Conservation (phyloP, 2,888 invertebrate species). For the Penaeus monodon region DNA sequence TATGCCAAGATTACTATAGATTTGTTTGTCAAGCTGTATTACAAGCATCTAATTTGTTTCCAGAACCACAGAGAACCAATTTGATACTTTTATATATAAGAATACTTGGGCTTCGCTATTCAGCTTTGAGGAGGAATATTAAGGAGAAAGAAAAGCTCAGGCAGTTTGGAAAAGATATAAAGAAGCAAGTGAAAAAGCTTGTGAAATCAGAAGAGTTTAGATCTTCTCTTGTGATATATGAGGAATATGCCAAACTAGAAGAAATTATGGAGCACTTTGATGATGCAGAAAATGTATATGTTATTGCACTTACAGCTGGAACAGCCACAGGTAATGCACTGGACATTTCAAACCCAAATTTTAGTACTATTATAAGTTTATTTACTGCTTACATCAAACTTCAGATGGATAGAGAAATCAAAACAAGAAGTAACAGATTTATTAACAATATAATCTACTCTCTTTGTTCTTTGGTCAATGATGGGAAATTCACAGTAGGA, state of each 20-base stretch:
- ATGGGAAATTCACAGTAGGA: conserved; percentile 37
- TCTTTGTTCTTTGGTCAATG: conserved; percentile 35
- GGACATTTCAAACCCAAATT: conserved; percentile 24
- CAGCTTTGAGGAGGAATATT: conserved; percentile 12
- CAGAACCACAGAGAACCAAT: not conserved
- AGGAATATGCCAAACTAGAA: conserved; percentile 60
- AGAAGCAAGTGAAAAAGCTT: conserved; percentile 57
- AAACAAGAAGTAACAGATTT: conserved; percentile 5
- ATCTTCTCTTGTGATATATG: conserved; percentile 44
- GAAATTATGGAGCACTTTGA: conserved; percentile 44
- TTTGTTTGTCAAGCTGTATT: conserved; percentile 45
- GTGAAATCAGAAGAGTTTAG: conserved; percentile 55
- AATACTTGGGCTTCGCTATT: conserved; percentile 25
- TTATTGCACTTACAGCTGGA: conserved; percentile 37
- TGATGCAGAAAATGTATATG: conserved; percentile 55
- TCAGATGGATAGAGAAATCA: conserved; percentile 30
- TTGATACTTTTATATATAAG: conserved; percentile 40
- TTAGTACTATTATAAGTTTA: conserved; percentile 23
- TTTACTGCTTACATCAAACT: conserved; percentile 30
- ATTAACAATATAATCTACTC: conserved; percentile 42
- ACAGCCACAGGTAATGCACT: conserved; percentile 37
- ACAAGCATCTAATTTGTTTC: conserved; percentile 37
- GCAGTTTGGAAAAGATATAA: conserved; percentile 36
- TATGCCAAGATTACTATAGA: conserved; percentile 45
- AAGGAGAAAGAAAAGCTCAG: conserved; percentile 13